A percentile compares a stretch with the other conserved stretches of the same genome.
Conservation (phyloP, 1,140 invertebrate species). For the Calosoma granatense region DNA sequence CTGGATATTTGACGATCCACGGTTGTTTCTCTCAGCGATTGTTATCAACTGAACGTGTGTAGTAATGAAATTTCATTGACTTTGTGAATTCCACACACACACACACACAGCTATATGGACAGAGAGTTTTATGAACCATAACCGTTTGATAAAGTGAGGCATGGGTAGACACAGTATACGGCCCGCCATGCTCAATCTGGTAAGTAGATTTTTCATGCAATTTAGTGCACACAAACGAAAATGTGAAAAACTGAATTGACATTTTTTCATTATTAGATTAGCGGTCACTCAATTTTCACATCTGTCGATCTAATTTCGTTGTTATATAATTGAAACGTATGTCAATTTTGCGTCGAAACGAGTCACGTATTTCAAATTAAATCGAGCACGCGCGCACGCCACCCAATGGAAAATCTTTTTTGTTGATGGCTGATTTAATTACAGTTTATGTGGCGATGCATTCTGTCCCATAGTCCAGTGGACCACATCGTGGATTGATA, state of each 20-base stretch:
- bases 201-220: not conserved
- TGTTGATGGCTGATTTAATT: not conserved
- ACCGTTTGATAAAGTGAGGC: too few species aligned
- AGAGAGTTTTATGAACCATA: not conserved
- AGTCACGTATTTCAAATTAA: not conserved
- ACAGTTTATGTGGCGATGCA: too few species aligned
- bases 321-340: conserved; percentile 6
- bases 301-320: not conserved
- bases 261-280: conserved; percentile 4
- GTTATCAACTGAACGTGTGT: not conserved
- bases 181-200: too few species aligned
- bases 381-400: not conserved
- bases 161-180: too few species aligned
- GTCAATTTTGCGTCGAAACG: not conserved
- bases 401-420: not conserved
- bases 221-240: not conserved
- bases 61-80: not conserved
- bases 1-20: too few species aligned
- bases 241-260: not conserved
- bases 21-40: not conserved
- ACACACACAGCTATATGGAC: not conserved
- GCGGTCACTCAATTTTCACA: not conserved
- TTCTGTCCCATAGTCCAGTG: too few species aligned
- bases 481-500: too few species aligned
- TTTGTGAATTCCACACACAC: not conserved